These are phyloP conservation scores for Callionymus lyra DNA, from an alignment of 2,113 vertebrate species.

Conservation along the genomic window DNA sequence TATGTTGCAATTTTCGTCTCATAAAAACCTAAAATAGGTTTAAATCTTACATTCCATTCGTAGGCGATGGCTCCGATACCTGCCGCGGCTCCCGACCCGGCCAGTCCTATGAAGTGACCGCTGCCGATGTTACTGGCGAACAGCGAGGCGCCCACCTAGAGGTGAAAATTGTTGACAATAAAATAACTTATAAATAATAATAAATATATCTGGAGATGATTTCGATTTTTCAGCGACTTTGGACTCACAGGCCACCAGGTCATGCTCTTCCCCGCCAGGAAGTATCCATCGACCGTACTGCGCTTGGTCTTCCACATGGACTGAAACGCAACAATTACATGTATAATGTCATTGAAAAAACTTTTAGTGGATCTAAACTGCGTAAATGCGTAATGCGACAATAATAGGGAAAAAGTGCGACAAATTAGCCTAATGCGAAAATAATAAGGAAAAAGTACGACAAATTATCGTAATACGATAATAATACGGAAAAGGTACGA, in stretches of 20 bases:
- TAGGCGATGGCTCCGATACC: slow-evolving; percentile 82
- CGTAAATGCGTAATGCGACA: too few species aligned
- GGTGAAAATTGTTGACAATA: slow-evolving; percentile 7
- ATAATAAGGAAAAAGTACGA: too few species aligned
- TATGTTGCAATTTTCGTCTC: too few species aligned
- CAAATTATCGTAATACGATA: too few species aligned
- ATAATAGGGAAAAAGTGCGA: too few species aligned
- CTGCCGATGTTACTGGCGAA: slow-evolving; percentile 97
- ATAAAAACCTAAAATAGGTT: too few species aligned
- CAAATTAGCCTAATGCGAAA: too few species aligned
- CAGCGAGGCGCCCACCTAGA: slow-evolving; percentile 85
- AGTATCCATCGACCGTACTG: slow-evolving; percentile 90
- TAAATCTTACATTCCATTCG: slow-evolving; percentile 80
- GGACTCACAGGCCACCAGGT: slow-evolving; percentile 93
- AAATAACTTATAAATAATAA: too few species aligned
- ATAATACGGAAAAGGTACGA: too few species aligned
- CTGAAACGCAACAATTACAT: slow-evolving; percentile 43
- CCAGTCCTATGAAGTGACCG: slow-evolving; percentile 90
- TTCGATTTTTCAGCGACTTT: neutral
- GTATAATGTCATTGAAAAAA: too few species aligned
- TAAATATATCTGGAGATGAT: too few species aligned
- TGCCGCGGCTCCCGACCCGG: slow-evolving; percentile 83
- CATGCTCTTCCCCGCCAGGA: slow-evolving; percentile 91
- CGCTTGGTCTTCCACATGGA: slow-evolving; percentile 91
- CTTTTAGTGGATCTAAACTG: too few species aligned